These are phyloP conservation scores for Myocastor coypus DNA, from an alignment of 2,113 vertebrate species.

Conservation along the genomic window DNA sequence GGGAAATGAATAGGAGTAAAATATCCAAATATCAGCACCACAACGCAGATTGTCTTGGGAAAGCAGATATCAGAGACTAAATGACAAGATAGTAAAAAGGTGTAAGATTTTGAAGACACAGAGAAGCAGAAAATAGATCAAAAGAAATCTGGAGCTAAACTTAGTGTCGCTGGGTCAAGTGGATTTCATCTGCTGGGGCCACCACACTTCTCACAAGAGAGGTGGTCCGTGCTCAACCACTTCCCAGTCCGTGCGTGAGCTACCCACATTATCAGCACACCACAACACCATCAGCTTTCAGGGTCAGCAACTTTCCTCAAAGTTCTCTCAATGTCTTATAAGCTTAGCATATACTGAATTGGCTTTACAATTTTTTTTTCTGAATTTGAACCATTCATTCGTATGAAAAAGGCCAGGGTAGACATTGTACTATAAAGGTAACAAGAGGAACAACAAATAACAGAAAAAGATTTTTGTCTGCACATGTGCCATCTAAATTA, in stretches of 20 bases:
- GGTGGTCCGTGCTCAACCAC: background rate
- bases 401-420: background rate
- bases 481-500: background rate
- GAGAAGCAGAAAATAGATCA: background rate
- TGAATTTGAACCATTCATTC: background rate
- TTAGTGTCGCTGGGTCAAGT: background rate
- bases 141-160: background rate
- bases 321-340: background rate
- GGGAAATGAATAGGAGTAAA: background rate
- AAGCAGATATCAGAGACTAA: background rate
- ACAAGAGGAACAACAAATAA: background rate
- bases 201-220: background rate
- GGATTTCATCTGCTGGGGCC: constrained; percentile 37
- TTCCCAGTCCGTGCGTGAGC: background rate
- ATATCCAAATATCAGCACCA: background rate
- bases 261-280: background rate
- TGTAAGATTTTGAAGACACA: background rate
- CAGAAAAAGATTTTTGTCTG: background rate
- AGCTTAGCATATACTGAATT: background rate
- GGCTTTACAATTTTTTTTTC: background rate
- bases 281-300: background rate
- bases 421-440: background rate
- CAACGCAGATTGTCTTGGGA: background rate
- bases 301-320: background rate
- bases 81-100: background rate